Conservation (phyloP, 2,888 invertebrate species). For the Linnaemya tessellans region DNA sequence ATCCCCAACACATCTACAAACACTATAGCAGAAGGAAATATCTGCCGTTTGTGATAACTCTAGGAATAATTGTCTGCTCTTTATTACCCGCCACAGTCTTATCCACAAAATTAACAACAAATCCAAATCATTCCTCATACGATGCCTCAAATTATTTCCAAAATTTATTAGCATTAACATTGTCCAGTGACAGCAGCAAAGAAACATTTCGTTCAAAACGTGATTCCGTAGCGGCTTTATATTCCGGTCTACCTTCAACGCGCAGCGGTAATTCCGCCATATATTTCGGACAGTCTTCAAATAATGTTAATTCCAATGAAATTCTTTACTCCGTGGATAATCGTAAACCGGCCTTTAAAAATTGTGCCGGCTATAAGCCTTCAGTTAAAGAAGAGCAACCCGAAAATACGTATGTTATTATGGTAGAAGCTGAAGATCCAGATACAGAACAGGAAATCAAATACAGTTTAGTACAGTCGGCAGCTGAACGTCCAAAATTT, state of each 20-base stretch:
- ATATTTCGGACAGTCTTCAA: slow-evolving; percentile 68
- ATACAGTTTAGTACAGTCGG: slow-evolving; percentile 91
- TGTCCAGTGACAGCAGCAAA: slow-evolving; percentile 28
- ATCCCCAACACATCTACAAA: slow-evolving; percentile 58
- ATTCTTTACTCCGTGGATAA: slow-evolving; percentile 85
- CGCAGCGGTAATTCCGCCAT: slow-evolving; percentile 72
- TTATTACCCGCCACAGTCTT: slow-evolving; percentile 64
- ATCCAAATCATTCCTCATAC: slow-evolving; percentile 64
- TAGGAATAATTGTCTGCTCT: slow-evolving; percentile 55
- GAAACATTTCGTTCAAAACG: slow-evolving; percentile 72
- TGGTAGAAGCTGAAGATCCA: slow-evolving; percentile 83
- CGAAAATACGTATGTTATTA: slow-evolving; percentile 89
- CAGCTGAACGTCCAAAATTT: slow-evolving; percentile 90
- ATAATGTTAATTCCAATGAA: slow-evolving; percentile 74
- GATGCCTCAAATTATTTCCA: slow-evolving; percentile 54
- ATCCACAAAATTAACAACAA: slow-evolving; percentile 39
- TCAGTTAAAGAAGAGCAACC: slow-evolving; percentile 91
- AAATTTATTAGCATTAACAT: slow-evolving; percentile 36
- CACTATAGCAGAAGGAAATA: slow-evolving; percentile 65
- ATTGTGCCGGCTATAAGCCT: slow-evolving; percentile 92
- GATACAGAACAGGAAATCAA: slow-evolving; percentile 91
- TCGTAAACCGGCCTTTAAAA: slow-evolving; percentile 93
- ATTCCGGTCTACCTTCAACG: slow-evolving; percentile 74
- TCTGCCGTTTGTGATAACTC: slow-evolving; percentile 49
- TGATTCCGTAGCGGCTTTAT: slow-evolving; percentile 73